Percentiles rank a stretch among this genome's conserved stretches.
Evolutionary conservation across 2,797 vertebrate genomes (phyloP).

Genomic region (Galagoides demidoff): DNA sequence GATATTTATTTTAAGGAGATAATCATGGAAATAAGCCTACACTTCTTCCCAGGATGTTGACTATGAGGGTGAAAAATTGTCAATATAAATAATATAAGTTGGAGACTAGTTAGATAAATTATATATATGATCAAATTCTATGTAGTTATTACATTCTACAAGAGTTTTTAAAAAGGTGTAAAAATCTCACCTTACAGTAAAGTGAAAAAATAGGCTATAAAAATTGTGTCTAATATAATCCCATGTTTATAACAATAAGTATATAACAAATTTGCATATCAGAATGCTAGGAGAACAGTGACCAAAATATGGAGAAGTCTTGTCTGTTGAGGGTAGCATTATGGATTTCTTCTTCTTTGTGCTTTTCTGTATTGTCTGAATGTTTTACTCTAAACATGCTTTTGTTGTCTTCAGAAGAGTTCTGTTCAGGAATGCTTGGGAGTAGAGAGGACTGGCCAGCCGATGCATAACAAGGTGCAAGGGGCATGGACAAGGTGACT

Average conservation of each 20-base stretch:
- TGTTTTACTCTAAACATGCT: neutral
- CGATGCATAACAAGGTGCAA: neutral
- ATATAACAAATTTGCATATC: neutral
- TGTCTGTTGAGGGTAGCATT: neutral
- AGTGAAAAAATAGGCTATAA: neutral
- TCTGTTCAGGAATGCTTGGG: neutral
- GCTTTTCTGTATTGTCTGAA: slow-evolving; percentile 14
- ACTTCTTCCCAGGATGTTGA: slow-evolving; percentile 46
- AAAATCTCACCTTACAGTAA: neutral
- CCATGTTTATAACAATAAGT: slow-evolving; percentile 4
- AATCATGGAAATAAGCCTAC: slow-evolving; percentile 53
- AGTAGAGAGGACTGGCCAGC: neutral
- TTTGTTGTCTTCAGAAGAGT: neutral
- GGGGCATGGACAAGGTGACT: neutral
- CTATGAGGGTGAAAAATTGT: neutral
- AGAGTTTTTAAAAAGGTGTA: neutral
- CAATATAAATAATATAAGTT: slow-evolving; percentile 24
- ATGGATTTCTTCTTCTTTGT: neutral
- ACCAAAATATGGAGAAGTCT: neutral
- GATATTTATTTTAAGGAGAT: slow-evolving; percentile 55
- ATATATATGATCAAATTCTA: neutral
- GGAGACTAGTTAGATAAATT: slow-evolving; percentile 3
- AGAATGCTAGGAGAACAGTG: neutral
- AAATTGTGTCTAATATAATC: neutral
- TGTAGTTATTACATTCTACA: neutral